Evolutionary conservation across 2,888 invertebrate genomes (phyloP), one percentile per base, ranked within the genome.

Genomic region (Eretmocerus hayati): DNA sequence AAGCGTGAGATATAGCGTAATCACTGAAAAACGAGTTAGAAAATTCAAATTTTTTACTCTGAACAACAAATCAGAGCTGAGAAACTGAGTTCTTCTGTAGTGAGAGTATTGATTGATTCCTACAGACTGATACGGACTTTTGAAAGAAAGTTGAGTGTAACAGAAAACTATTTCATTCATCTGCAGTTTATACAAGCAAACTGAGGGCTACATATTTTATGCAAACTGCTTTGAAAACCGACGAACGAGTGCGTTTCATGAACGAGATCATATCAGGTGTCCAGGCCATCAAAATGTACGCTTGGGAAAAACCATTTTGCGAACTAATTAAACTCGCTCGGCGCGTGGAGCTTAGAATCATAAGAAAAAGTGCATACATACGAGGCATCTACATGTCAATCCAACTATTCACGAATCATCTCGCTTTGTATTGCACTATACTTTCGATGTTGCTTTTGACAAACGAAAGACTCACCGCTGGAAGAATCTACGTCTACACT

Each of bases 371-470:
- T 1, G 81, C 82, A 0, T 78, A 81, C 52, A 73, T 85, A 9
- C 75, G 85, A 50, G 82, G 80, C 0, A 62, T 84, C n/a, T 83
- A 83, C 61, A 77, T 86, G 72, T 84, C 85, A 0, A 85, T 86
- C 64, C 83, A 86, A 66, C 71, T 91, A 19, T 90, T 89, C 60
- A 86, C 89, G 0, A 85, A 88, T 16, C 81, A 91, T 62, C 74
- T 87, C 15, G 84, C 91, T 0, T 73, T 90, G 1, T 88, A 87
- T 63, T 75, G 83, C 42, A 84, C 87, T 0, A 78, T 92, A 31
- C 64, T 89, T 1, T 77, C 84, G 0, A 85, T 81, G 69, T 74
- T 84, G 1, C 62, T 88, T 13, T 71, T 79, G 0, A n/a, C n/a
- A n/a, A 84, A 83, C 5, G 78, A 84, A 56, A 63, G 72, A 3